These are phyloP conservation scores for Oopsacas minuta DNA, from an alignment of 37 sponge, comb jelly and placozoan species.

Conservation along the genomic window DNA sequence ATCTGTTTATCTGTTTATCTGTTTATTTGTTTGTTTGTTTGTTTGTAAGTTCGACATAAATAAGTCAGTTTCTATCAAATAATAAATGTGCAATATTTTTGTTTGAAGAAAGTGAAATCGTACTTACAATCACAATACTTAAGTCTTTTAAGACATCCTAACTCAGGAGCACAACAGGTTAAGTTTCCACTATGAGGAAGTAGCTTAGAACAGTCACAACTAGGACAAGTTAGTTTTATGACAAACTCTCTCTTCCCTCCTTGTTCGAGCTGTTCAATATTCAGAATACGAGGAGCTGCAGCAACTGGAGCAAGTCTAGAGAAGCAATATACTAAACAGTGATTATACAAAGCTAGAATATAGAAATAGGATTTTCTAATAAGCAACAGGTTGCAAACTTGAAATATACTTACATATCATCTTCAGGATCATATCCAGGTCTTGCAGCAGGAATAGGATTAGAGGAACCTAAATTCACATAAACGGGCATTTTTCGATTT, in stretches of 20 bases:
- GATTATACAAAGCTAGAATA: too few species aligned
- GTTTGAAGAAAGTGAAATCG: too few species aligned
- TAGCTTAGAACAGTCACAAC: conserved; percentile 14
- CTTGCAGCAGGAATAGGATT: neutral
- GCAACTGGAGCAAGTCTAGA: neutral
- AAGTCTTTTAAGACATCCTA: neutral
- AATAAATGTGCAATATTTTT: too few species aligned
- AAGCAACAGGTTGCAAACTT: too few species aligned
- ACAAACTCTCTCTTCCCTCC: neutral
- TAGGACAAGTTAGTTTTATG: neutral
- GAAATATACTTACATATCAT: conserved; percentile 2
- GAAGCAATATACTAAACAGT: too few species aligned
- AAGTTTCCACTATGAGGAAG: neutral
- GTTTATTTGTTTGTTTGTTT: too few species aligned
- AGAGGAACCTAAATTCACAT: too few species aligned
- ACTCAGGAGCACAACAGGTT: neutral
- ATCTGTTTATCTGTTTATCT: too few species aligned
- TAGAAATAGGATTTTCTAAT: too few species aligned
- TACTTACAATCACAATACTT: neutral
- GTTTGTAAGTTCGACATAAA: too few species aligned
- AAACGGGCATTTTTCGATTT: neutral
- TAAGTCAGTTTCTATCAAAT: too few species aligned
- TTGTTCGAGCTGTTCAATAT: neutral
- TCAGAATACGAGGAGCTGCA: neutral
- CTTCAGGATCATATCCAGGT: neutral